Base-by-base conservation (phyloP, 2,113 vertebrate genomes). In the Cebidichthys violaceus region DNA sequence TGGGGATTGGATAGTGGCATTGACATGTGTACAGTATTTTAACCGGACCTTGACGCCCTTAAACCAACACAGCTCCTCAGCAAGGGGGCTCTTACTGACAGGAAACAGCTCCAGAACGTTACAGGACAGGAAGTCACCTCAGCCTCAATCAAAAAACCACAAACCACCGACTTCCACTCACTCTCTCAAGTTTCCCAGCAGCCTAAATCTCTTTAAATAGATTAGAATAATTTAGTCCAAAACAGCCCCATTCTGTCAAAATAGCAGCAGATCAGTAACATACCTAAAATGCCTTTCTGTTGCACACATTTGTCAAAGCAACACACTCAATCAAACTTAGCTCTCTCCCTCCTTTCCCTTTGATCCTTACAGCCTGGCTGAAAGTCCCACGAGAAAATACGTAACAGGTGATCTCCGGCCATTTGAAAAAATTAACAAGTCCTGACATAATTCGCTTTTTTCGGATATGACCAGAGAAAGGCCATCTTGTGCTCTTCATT, bases 171-270 rank as follows among this genome's bases (percentile, higher is more conserved):
- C 83, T 86, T 93, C 86, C 80, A 80, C 85, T 83, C 72, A 15
- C 66, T 65, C 83, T 86, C 75, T 92, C 86, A 84, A 83, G 79
- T 90, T 91, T 90, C 81, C 82, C 86, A 86, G 83, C 70, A 70
- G 83, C 83, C 72, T 70, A 79, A 90, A 92, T 72, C 89, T 84
- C 89, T 87, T 90, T 84, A 89, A 93, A 92, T 91, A 92, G 90
- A 92, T 93, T 89, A 76, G 82, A 94, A 92, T 92, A 92, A 93
- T 92, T 92, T 89, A 81, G 88, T 73, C 88, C 79, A 91, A 92
- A 92, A 90, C 90, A 93, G 91, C 89, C 92, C 83, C 90, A 93
- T 93, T 91, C 92, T 91, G 92, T 94, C 93, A 94, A 90, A 93
- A 91, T 70, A 84, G 84, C 77, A 70, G 86, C 83, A 86, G 92